Base-by-base conservation (phyloP, 2,797 vertebrate genomes). In the Prionace glauca region DNA sequence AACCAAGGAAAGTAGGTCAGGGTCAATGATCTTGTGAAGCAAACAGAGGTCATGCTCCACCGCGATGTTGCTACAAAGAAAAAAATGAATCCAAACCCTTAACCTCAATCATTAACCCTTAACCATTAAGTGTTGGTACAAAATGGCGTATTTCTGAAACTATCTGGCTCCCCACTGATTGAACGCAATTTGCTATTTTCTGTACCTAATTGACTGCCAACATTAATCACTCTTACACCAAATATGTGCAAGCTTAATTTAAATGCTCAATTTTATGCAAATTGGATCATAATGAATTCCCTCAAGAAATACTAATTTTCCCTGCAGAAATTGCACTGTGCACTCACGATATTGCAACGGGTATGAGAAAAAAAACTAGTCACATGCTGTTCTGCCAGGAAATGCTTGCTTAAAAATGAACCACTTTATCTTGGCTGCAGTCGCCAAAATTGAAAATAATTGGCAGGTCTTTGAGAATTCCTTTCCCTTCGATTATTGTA, bases 161-260 rank as follows among this genome's bases (percentile, higher is more conserved):
- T 84, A 41, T 7, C n/a, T 41, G 36, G 79, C 18, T 41, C 41
- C 77, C 77, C n/a, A 81, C n/a, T 81, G 77, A 36, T 84, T 45
- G 79, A 84, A 84, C 16, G 36, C 36, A 84, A 32, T 81, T 2
- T 81, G n/a, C 77, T 81, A 18, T 41, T 36, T 41, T 41, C 77
- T 81, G 79, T 41, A 45, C 79, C 79, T 18, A 22, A 41, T 41
- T 84, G 36, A 84, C 79, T 41, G 79, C 79, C 79, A 84, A 41
- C 79, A 41, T 45, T 84, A 84, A 84, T 84, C 79, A 84, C 36
- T 41, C 36, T 84, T 84, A 41, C 79, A 84, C 79, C 18, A 41
- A 84, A 81, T 81, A n/a, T 81, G 77, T 81, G 77, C 77, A 81
- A 81, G 77, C n/a, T 81, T 81, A 41, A 81, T 36, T 81, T 36